Conservation (phyloP, 2,797 vertebrate species). For the Lacerta agilis region DNA sequence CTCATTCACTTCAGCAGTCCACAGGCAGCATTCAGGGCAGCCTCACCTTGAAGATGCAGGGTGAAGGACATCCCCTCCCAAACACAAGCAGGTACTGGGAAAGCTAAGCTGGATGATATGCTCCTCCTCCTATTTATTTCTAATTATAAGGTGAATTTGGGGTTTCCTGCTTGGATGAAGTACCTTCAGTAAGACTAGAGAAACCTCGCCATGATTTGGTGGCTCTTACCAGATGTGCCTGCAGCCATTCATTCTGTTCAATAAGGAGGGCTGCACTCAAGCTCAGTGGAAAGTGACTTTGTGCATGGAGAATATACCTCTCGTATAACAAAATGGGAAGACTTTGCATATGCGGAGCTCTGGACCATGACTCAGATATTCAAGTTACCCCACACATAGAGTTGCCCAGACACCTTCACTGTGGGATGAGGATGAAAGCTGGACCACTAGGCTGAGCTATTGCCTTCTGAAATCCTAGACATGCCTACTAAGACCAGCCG, state of each 20-base stretch:
- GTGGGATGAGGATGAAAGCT: neutral
- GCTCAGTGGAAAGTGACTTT: neutral
- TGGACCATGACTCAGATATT: neutral
- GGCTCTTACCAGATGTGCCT: neutral
- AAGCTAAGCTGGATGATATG: too few relatives aligned
- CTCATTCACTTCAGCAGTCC: too few relatives aligned
- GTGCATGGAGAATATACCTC: neutral
- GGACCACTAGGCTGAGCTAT: too few relatives aligned
- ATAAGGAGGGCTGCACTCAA: neutral
- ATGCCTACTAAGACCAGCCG: too few relatives aligned
- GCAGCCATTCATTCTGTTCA: neutral
- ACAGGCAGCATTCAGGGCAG: too few relatives aligned
- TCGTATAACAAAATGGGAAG: neutral
- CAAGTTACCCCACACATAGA: neutral
- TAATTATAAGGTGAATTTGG: neutral
- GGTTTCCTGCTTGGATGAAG: neutral
- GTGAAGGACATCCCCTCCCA: too few relatives aligned
- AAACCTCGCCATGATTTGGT: neutral
- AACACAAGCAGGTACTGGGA: too few relatives aligned
- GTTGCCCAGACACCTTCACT: neutral
- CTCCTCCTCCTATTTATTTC: neutral
- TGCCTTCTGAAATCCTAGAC: too few relatives aligned
- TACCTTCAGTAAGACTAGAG: too few relatives aligned
- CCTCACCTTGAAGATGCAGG: too few relatives aligned
- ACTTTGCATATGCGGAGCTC: neutral